phyloP scores from a whole-genome alignment of 2,797 vertebrate genomes.

The Gephyroberyx darwinii region DNA sequence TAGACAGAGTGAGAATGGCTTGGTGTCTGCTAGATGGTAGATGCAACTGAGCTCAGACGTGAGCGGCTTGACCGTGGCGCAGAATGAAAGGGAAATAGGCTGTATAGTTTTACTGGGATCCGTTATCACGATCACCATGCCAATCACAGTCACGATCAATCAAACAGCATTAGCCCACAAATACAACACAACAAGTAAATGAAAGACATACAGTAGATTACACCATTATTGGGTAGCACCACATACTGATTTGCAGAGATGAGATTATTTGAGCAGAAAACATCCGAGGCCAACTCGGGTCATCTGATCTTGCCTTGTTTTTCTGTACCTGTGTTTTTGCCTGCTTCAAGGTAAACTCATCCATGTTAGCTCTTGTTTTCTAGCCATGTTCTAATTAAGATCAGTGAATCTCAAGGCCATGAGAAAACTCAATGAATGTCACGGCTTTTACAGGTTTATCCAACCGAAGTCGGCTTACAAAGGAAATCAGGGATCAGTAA shows the following conservation, averaged over 20 bases:
- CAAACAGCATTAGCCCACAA: conserved; percentile 34
- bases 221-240: conserved; percentile 33
- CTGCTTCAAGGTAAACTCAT: conserved; percentile 47
- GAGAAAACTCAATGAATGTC: conserved; percentile 56
- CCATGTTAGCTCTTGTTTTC: conserved; percentile 46
- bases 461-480: conserved; percentile 68
- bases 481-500: conserved; percentile 74
- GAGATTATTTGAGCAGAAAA: conserved; percentile 27
- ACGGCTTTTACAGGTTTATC: conserved; percentile 69
- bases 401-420: too few species aligned
- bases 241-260: conserved; percentile 7
- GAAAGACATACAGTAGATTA: conserved; percentile 26
- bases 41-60: not conserved
- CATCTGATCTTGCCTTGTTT: conserved; percentile 50
- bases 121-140: conserved; percentile 30
- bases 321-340: conserved; percentile 42
- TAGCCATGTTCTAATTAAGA: conserved; percentile 65
- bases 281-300: conserved; percentile 20
- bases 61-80: not conserved
- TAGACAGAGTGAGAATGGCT: conserved; percentile 18
- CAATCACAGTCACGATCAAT: conserved; percentile 31
- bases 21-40: not conserved
- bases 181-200: conserved; percentile 9
- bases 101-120: conserved; percentile 41
- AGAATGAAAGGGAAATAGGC: conserved; percentile 9